Evolutionary conservation across 2,797 vertebrate genomes (phyloP).

Genomic region (Mormyrus proboscirostris): DNA sequence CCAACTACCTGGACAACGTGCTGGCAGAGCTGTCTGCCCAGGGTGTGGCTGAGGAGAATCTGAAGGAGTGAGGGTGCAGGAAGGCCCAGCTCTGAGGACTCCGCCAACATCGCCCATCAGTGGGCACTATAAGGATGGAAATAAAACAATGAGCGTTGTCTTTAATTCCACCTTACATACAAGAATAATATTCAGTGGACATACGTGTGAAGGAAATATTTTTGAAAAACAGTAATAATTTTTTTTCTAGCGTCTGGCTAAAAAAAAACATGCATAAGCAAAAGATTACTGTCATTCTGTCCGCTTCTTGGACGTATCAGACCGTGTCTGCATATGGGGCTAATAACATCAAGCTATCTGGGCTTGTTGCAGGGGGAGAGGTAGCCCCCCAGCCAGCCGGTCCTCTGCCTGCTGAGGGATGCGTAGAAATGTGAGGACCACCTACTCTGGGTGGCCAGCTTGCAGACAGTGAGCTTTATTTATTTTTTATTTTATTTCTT

Average conservation of each 20-base stretch:
- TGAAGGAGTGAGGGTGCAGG: conserved; percentile 73
- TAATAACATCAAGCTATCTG: conserved; percentile 20
- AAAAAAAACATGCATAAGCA: conserved; percentile 24
- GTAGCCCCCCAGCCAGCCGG: background rate
- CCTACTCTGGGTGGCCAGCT: background rate
- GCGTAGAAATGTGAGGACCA: background rate
- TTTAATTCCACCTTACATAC: conserved; percentile 33
- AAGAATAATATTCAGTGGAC: conserved; percentile 31
- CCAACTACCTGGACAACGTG: conserved; percentile 92
- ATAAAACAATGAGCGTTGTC: conserved; percentile 29
- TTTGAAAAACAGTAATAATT: background rate
- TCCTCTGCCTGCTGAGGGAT: background rate
- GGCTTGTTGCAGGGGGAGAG: background rate
- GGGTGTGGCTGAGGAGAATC: conserved; percentile 77
- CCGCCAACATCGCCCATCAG: conserved; percentile 19
- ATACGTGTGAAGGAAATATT: conserved; percentile 34
- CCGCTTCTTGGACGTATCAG: conserved; percentile 34
- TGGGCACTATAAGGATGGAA: conserved; percentile 29
- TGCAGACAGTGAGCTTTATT: conserved; percentile 17
- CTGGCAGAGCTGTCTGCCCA: conserved; percentile 84
- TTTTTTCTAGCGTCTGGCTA: conserved; percentile 29
- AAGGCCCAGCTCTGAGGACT: conserved; percentile 27
- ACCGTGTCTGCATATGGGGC: conserved; percentile 35
- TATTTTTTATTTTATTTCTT: background rate
- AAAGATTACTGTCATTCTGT: conserved; percentile 29